Evolutionary conservation across 2,888 invertebrate genomes (phyloP).

Genomic region (Drosophila rellima): DNA sequence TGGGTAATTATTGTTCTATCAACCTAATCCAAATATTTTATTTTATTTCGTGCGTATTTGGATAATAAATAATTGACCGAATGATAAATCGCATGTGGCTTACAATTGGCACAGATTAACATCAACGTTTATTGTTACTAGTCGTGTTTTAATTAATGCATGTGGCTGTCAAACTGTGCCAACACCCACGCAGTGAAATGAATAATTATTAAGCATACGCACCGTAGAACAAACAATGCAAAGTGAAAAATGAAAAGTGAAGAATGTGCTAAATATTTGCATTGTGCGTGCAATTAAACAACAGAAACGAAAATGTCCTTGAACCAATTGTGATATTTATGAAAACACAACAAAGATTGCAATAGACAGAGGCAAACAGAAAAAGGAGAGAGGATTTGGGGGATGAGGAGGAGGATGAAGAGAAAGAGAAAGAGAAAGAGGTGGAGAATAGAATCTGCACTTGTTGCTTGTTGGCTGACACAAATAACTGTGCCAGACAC

Average conservation of each 20-base stretch:
- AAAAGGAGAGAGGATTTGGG: not conserved
- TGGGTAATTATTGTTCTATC: no score
- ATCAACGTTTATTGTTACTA: conserved; percentile 28
- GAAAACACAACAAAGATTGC: conserved; percentile 1
- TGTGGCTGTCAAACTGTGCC: conserved; percentile 38
- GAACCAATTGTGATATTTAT: conserved; percentile 64
- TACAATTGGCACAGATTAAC: conserved; percentile 52
- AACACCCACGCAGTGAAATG: conserved; percentile 36
- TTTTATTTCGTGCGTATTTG: no score
- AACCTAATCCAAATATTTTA: no score
- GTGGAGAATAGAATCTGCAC: conserved; percentile 30
- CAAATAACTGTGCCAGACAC: conserved; percentile 24
- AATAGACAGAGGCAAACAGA: not conserved
- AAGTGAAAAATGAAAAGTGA: conserved; percentile 18
- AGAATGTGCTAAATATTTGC: conserved; percentile 44
- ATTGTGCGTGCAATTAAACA: conserved; percentile 36
- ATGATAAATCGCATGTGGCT: conserved; percentile 18
- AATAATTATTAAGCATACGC: conserved; percentile 71
- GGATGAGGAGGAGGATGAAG: not conserved
- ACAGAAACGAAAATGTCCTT: conserved; percentile 66
- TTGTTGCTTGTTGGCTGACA: conserved; percentile 57
- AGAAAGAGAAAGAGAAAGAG: not conserved
- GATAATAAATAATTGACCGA: not conserved
- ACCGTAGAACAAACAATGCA: conserved; percentile 44
- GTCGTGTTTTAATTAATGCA: not conserved